Base-by-base conservation (phyloP, 2,113 vertebrate species). In the Manacus vitellinus region DNA sequence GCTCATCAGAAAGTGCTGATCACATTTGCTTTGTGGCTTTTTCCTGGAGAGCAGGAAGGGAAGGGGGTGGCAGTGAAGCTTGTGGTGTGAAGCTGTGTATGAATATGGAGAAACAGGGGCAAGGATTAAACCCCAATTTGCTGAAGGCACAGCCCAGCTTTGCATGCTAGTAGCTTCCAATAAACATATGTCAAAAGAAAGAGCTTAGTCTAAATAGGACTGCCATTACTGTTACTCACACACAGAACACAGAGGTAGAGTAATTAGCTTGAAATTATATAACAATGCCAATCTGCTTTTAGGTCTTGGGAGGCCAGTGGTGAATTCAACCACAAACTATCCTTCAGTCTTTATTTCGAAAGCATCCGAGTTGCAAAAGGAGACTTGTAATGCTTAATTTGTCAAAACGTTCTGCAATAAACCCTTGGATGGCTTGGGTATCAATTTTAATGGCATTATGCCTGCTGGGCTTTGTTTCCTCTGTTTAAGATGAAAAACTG, bases 391-490 rank as follows among this genome's bases (percentile, higher is more conserved):
- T 80, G 52, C 39, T 74, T 84, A 63, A 90, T 85, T 85, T 13
- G 5, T 77, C 52, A 49, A 80, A 96, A 89, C 4, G 19, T 49
- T 81, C 70, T 65, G 61, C 56, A 72, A 27, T 78, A 51, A 68
- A 68, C 81, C 86, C 65, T 75, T 58, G 88, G 43, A 41, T 63
- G 44, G 44, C 52, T 81, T 93, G 88, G 72, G 41, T 63, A 63
- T 95, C 35, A 77, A 39, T 93, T 94, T 89, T 81, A 78, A 66
- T 94, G 90, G 70, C 75, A 9, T 86, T 90, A 67, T 81, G 88
- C 85, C 66, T 63, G 44, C 63, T 82, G 46, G 18, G 33, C 66
- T 87, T 89, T 92, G 79, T 96, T 86, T 92, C 58, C 17, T 75
- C 24, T 92, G 2, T 79, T 79, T 47, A 61, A 92, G 73, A 92